Evolutionary conservation across 2,113 vertebrate species (phyloP), one percentile per base, ranked within the genome.

Genomic region (Seriola dumerili): DNA sequence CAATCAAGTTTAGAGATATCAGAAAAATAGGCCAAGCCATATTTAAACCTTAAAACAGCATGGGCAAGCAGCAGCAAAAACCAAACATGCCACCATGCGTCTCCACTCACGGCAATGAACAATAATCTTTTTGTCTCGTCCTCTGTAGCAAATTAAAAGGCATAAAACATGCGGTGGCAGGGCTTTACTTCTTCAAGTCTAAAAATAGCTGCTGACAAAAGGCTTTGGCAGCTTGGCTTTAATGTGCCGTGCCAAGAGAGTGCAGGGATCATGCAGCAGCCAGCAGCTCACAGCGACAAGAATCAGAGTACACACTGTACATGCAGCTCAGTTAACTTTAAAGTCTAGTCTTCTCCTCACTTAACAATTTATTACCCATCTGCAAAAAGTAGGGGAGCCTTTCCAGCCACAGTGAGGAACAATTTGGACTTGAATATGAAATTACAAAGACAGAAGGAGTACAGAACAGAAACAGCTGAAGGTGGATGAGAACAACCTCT

Each of bases 141-240:
- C 80, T 73, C 17, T 50, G 25, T 76, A 69, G 12, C 36, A 3
- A 11, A 78, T 64, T 40, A 38, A 50, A 79, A 64, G 13, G 6
- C 32, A 58, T 62, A 36, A 68, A 85, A 83, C 21, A 61, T 0
- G n/a, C 52, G 32, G 66, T 50, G 67, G 62, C 78, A 84, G 58
- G 25, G 65, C 55, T 65, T 89, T 78, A 69, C 81, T 90, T 76
- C 62, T 80, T 88, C 65, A 3, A 48, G 10, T 83, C 88, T 94
- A 92, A 90, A 92, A 91, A 93, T 93, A 93, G 88, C 84, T 17
- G 59, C 67, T 1, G 36, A 90, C 87, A 89, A 87, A 89, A 85
- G 85, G 82, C 85, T 88, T 72, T 65, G 78, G 85, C 75, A 87
- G 83, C 73, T 76, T 76, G 89, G 73, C 84, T 90, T 88, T 79